Conservation (phyloP, 2,888 invertebrate species). For the Drosophila percnosoma region DNA sequence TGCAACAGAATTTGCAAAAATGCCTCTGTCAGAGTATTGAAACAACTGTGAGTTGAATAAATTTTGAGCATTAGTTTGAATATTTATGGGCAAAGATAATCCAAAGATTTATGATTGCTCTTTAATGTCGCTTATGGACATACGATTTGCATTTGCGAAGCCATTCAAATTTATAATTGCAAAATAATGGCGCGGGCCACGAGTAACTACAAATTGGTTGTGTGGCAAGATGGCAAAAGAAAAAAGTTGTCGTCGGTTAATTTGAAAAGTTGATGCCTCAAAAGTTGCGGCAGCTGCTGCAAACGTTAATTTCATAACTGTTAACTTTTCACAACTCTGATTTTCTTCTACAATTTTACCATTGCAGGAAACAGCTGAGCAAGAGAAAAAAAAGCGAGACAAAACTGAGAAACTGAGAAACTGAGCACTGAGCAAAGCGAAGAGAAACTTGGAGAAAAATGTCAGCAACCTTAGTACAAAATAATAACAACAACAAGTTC, state of each 20-base stretch:
- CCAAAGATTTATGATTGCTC: conserved; percentile 38
- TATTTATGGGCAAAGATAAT: conserved; percentile 20
- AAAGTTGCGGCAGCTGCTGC: conserved; percentile 42
- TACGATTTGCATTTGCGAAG: conserved; percentile 66
- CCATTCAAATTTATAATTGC: conserved; percentile 73
- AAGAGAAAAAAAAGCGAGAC: neutral
- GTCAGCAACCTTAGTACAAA: conserved; percentile 76
- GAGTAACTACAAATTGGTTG: conserved; percentile 4
- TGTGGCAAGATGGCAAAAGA: conserved; percentile 14
- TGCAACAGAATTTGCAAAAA: neutral
- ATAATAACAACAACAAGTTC: conserved; percentile 13
- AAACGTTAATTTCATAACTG: conserved; percentile 10
- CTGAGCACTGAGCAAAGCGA: conserved; percentile 7
- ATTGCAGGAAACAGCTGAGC: conserved; percentile 27
- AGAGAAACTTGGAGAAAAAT: conserved; percentile 52
- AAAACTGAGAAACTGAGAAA: neutral
- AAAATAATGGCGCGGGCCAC: conserved; percentile 54
- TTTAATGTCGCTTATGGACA: conserved; percentile 45
- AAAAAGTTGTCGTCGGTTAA: conserved; percentile 48
- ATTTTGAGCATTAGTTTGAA: neutral
- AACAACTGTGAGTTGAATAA: neutral
- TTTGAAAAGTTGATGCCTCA: conserved; percentile 50
- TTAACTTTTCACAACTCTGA: conserved; percentile 1
- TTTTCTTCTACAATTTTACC: neutral
- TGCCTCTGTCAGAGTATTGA: neutral